Evolutionary conservation across 2,888 invertebrate species (phyloP), one percentile per base, ranked within the genome.

Genomic region (Stegana nigrithorax): DNA sequence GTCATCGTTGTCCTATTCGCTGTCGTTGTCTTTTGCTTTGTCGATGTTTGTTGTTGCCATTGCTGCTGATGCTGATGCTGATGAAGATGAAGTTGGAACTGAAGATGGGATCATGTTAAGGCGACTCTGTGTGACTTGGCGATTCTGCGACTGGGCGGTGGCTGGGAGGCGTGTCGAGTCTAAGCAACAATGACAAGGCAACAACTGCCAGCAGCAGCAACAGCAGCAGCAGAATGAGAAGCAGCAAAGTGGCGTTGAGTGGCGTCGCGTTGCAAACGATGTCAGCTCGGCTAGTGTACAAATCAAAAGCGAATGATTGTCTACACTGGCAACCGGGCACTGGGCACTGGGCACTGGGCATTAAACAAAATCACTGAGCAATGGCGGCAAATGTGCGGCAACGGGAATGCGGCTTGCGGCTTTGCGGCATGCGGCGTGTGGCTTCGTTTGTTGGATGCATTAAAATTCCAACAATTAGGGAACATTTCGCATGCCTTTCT

Each of bases 401-500:
- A n/a, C n/a, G n/a, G n/a, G n/a, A n/a, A n/a, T n/a, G n/a, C n/a
- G n/a, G n/a, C n/a, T n/a, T n/a, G n/a, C n/a, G n/a, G n/a, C n/a
- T n/a, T n/a, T n/a, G n/a, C n/a, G 44, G n/a, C n/a, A 21, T 14
- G 8, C 19, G 8, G 17, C 8, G 44, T 67, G 45, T 44, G 64
- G 5, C 21, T 23, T 53, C 29, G 42, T 60, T n/a, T n/a, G n/a
- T n/a, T n/a, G n/a, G n/a, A 77, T 60, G 74, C 74, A 76, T 80
- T 75, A 77, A 74, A 77, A 78, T 78, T 78, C 78, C 81, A 73
- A 79, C 78, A 78, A 78, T 78, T 78, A 78, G 81, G 80, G 71
- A 78, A 79, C 81, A 81, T 79, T 81, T 81, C 73, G 71, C 73
- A 79, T 79, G 73, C 77, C 75, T 77, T 79, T 80, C 81, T 78